Evolutionary conservation across 2,797 vertebrate genomes (phyloP), one percentile per base, ranked within the genome.

Genomic region (Gallinago solitaria): DNA sequence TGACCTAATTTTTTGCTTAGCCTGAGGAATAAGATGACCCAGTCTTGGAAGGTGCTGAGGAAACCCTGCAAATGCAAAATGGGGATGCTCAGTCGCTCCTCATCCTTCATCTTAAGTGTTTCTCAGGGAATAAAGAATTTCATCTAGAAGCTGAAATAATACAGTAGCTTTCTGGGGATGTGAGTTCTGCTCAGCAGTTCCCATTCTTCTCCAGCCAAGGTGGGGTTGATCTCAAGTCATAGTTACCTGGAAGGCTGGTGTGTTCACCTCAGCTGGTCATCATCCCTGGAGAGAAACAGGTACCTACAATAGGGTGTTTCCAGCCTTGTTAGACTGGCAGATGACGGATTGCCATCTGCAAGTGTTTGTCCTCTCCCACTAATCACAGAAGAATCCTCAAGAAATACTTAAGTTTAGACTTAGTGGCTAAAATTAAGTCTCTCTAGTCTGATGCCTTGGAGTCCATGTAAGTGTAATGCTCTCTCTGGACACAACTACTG

Each of bases 401-500:
- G 92, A 89, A 24, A 11, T 16, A 9, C 39, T 43, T 39, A 20
- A 32, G 5, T 77, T 71, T 71, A 81, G 45, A 50, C 4, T 89
- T 60, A 60, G n/a, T 43, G 69, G 20, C 50, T 91, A 59, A 88
- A 88, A 54, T 50, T 5, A n/a, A 7, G 3, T 14, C 18, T 32
- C 17, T 78, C 35, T 54, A 16, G 18, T 45, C 24, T 67, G 30
- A 37, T 25, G 7, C 14, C 3, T 33, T 91, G 35, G 45, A 37
- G 45, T 71, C 57, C 50, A 11, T 1, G 4, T 7, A 9, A 7
- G 9, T 33, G 4, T 63, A 59, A 51, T 25, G 51, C 12, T 67
- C 20, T 61, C 23, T 70, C 37, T 60, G 77, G 28, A 37, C 12
- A 51, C 6, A 18, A 3, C 0, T 0, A 54, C 4, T 32, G 3